phyloP scores from a whole-genome alignment of 2,113 vertebrate genomes.

The Maccullochella peelii region DNA sequence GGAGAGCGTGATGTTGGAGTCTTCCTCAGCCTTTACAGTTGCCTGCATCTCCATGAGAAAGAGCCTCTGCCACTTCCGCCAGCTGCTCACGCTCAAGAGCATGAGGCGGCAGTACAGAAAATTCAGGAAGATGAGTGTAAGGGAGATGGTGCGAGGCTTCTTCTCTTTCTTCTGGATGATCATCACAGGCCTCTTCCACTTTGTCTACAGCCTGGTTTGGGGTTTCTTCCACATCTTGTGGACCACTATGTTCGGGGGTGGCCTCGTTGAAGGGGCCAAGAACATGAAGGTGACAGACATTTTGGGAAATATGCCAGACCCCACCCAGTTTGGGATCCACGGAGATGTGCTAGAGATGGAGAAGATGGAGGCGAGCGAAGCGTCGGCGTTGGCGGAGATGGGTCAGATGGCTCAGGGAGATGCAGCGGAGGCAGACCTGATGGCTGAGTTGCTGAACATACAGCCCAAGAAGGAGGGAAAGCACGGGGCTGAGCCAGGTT shows the following conservation, averaged over 20 bases:
- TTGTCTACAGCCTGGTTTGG: constrained; percentile 89
- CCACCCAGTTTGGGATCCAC: constrained; percentile 98
- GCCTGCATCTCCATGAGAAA: constrained; percentile 90
- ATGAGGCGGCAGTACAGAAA: constrained; percentile 90
- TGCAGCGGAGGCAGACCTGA: constrained; percentile 88
- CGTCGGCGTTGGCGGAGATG: constrained; percentile 84
- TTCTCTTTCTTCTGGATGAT: constrained; percentile 95
- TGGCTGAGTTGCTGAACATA: constrained; percentile 91
- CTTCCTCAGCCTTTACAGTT: constrained; percentile 91
- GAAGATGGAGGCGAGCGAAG: constrained; percentile 88
- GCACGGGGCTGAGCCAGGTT: constrained; percentile 90
- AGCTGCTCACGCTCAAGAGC: constrained; percentile 90
- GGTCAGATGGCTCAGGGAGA: constrained; percentile 89
- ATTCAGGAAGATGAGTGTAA: constrained; percentile 92
- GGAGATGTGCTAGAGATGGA: constrained; percentile 92
- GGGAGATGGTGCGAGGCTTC: constrained; percentile 90
- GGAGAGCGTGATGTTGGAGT: constrained; percentile 85
- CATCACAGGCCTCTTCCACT: constrained; percentile 88
- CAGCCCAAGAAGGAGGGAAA: constrained; percentile 92
- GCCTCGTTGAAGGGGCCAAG: constrained; percentile 96
- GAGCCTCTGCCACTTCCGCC: constrained; percentile 85
- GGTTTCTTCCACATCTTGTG: constrained; percentile 95
- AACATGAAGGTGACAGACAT: constrained; percentile 99
- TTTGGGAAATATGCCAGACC: constrained; percentile 98
- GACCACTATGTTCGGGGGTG: constrained; percentile 96